Evolutionary conservation across 2,113 vertebrate species (phyloP).

Genomic region (Neoarius graeffei): DNA sequence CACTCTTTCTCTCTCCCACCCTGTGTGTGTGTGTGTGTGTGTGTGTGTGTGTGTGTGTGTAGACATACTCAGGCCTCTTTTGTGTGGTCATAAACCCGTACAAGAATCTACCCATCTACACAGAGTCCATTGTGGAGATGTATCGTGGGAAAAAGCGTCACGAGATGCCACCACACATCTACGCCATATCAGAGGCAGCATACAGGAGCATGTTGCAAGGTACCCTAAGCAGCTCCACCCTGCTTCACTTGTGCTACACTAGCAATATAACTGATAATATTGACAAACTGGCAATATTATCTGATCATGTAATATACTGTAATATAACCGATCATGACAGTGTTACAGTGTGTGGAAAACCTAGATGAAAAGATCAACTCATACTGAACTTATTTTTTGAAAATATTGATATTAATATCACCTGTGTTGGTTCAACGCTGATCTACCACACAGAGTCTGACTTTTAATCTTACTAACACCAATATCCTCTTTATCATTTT

Average conservation of each 20-base stretch:
- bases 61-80: conserved; percentile 93
- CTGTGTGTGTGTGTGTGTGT: neutral
- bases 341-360: neutral
- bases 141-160: conserved; percentile 92
- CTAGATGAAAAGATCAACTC: neutral
- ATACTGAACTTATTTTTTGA: neutral
- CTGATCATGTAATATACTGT: no score
- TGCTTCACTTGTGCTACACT: neutral
- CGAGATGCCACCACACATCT: conserved; percentile 90
- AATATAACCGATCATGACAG: neutral
- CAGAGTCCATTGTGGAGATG: conserved; percentile 91
- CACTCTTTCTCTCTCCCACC: neutral
- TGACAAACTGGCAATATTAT: no score
- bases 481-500: neutral
- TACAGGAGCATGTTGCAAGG: conserved; percentile 95
- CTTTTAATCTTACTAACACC: neutral
- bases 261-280: conserved; percentile 57
- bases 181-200: conserved; percentile 88
- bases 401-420: neutral
- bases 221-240: conserved; percentile 55
- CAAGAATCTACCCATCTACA: conserved; percentile 90
- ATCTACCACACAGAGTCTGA: neutral
- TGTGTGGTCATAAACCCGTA: conserved; percentile 93
- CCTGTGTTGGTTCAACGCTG: neutral
- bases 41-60: conserved; percentile 9